Evolutionary conservation across 2,113 vertebrate species (phyloP), one percentile per base, ranked within the genome.

Genomic region (Ophthalmolycus amberensis): DNA sequence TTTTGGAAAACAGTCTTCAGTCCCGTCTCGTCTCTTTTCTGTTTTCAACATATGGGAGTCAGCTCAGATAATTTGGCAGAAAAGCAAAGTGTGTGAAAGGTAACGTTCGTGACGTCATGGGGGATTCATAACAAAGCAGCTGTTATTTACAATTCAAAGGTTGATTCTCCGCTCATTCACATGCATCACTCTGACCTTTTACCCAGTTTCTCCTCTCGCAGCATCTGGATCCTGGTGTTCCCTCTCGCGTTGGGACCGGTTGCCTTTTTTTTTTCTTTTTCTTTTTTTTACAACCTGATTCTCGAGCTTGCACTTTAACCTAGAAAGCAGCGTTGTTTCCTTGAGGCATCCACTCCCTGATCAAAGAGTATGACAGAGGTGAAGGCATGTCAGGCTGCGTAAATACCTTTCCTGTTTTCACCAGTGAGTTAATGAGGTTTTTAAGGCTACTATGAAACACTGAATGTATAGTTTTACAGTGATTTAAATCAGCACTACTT

Each of bases 271-370:
- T 46, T 14, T 44, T 44, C 3, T 29, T 44, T 40, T 72, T n/a
- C 27, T 73, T 60, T 73, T 75, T 70, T 76, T 64, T 62, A 69
- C 77, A 75, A 70, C 77, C 56, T 0, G 9, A 58, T 80, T 73
- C 82, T 89, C 62, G 5, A 7, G 80, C 9, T 73, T 91, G 91
- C 85, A 86, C 93, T 92, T 93, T 91, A 86, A 90, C 93, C 93
- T 44, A 93, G 88, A 90, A 69, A 89, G 75, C 69, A 32, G 72
- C 2, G 52, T 37, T 0, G n/a, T 71, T 74, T 77, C 66, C 52
- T 48, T 4, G 6, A 69, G 76, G 80, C 52, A 25, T 85, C 75
- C 52, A 59, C 46, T 34, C 71, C 16, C 48, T 67, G 69, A 84
- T 85, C 74, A 85, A 58, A 68, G 50, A 77, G 59, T 46, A 11